Evolutionary conservation across 2,888 invertebrate genomes (phyloP).

Genomic region (Drymonia ruficornis): DNA sequence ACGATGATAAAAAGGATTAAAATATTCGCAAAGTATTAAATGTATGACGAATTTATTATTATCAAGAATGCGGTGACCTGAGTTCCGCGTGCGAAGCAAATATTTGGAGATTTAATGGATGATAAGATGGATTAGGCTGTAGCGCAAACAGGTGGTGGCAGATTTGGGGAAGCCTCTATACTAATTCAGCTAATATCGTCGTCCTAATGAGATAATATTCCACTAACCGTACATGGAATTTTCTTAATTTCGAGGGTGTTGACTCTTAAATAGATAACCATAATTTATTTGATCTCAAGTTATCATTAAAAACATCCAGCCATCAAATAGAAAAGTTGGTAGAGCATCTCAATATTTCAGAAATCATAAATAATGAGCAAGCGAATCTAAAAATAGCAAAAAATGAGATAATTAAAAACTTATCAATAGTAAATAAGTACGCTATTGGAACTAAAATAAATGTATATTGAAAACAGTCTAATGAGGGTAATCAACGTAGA

Average conservation of each 20-base stretch:
- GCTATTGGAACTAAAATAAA: not conserved
- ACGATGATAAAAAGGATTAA: slow-evolving; percentile 16
- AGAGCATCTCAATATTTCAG: too few species aligned
- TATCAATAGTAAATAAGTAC: not conserved
- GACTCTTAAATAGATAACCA: too few species aligned
- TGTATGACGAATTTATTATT: slow-evolving; percentile 10
- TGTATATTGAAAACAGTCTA: slow-evolving; percentile 13
- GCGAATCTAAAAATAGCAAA: too few species aligned
- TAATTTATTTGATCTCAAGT: too few species aligned
- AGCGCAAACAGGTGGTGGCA: not conserved
- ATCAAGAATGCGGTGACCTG: slow-evolving; percentile 18
- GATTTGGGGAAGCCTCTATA: too few species aligned
- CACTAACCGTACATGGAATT: too few species aligned
- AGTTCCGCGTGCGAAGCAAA: slow-evolving; percentile 7
- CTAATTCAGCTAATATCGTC: too few species aligned
- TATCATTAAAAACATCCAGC: too few species aligned
- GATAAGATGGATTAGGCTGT: slow-evolving; percentile 29
- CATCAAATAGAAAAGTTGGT: too few species aligned
- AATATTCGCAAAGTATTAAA: slow-evolving; percentile 14
- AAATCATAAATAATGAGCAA: too few species aligned
- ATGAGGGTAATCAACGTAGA: slow-evolving; percentile 27
- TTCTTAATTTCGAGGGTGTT: too few species aligned
- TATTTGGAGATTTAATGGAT: slow-evolving; percentile 11
- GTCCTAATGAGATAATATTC: too few species aligned
- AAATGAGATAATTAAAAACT: not conserved